phyloP scores from a whole-genome alignment of 2,888 invertebrate genomes.

The Philopedon plagiatum region DNA sequence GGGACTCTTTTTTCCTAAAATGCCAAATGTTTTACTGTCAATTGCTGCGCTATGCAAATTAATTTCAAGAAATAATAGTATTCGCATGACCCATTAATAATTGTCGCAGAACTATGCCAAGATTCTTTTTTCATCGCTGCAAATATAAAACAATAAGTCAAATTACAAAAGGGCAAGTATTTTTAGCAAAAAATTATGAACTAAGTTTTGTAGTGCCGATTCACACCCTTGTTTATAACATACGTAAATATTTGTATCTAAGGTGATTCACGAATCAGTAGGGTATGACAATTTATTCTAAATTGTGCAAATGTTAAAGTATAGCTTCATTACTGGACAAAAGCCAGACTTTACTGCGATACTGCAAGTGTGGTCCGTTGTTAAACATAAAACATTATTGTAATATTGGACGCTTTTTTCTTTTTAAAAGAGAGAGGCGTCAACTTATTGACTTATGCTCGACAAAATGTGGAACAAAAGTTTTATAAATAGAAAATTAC shows the following conservation, averaged over 20 bases:
- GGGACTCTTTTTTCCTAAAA: background rate
- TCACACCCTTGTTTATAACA: constrained; percentile 20
- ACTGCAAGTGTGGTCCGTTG: constrained; percentile 5
- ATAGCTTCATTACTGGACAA: constrained; percentile 32
- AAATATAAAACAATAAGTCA: background rate
- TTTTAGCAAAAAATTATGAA: constrained; percentile 1
- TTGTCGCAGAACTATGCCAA: constrained; percentile 3
- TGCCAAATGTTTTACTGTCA: constrained; percentile 5
- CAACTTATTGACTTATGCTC: constrained; percentile 13
- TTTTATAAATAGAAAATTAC: constrained; percentile 16
- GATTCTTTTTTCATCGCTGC: background rate
- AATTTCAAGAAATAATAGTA: background rate
- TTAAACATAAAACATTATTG: constrained; percentile 4
- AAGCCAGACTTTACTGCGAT: constrained; percentile 36
- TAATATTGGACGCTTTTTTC: constrained; percentile 6
- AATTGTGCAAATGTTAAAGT: constrained; percentile 31
- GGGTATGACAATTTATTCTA: constrained; percentile 32
- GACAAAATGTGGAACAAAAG: constrained; percentile 8
- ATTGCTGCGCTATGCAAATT: background rate
- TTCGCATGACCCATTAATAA: constrained; percentile 2
- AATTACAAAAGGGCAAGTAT: background rate
- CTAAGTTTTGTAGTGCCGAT: background rate
- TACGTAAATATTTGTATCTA: too few relatives aligned
- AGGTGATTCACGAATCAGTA: constrained; percentile 31
- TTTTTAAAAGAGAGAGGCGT: constrained; percentile 1